Evolutionary conservation across 2,888 invertebrate genomes (phyloP).

Genomic region (Trichopria drosophilae): DNA sequence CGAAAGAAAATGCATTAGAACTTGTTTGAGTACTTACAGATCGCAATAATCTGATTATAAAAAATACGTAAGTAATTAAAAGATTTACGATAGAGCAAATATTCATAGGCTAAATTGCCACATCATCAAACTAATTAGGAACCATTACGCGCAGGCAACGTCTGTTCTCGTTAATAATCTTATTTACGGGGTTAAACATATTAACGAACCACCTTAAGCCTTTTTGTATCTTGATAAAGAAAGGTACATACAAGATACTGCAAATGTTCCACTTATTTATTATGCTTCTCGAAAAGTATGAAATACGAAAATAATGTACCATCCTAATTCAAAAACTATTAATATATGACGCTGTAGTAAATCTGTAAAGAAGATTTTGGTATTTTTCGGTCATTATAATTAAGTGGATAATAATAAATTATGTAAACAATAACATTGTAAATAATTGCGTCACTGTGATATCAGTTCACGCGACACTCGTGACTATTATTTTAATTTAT

Average conservation of each 20-base stretch:
- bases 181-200: no score
- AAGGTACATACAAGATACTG: conserved; percentile 1
- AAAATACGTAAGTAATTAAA: conserved; percentile 7
- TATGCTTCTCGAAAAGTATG: conserved; percentile 8
- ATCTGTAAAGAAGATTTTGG: no score
- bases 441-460: no score
- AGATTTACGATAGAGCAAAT: conserved; percentile 13
- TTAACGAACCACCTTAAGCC: conserved; percentile 7
- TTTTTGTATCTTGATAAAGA: conserved; percentile 22
- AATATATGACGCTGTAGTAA: no score
- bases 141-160: background rate
- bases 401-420: no score
- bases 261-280: conserved; percentile 22
- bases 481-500: no score
- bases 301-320: conserved; percentile 2
- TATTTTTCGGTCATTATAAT: no score
- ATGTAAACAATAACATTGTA: no score
- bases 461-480: no score
- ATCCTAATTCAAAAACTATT: background rate
- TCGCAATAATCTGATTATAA: conserved; percentile 8
- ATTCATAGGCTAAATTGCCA: conserved; percentile 8
- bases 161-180: no score
- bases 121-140: conserved; percentile 1
- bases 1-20: conserved; percentile 23
- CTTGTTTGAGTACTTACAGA: conserved; percentile 11